Evolutionary conservation across 2,888 invertebrate genomes (phyloP).

Genomic region (Lasiommata megera): DNA sequence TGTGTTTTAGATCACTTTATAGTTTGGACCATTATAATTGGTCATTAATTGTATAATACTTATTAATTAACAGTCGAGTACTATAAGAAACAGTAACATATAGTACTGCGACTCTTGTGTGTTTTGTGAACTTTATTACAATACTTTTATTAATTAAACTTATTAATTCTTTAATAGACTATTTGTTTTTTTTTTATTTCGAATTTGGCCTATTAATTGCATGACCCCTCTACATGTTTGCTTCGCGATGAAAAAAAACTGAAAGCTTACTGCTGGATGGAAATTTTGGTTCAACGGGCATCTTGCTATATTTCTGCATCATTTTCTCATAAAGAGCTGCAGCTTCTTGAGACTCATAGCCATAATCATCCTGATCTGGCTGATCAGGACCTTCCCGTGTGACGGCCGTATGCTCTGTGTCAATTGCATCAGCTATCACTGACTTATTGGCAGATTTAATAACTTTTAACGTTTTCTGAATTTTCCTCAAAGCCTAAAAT

Average conservation of each 20-base stretch:
- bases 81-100: no score
- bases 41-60: no score
- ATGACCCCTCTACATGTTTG: no score
- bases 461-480: slow-evolving; percentile 90
- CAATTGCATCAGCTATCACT: slow-evolving; percentile 90
- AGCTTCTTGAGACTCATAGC: slow-evolving; percentile 92
- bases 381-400: slow-evolving; percentile 88
- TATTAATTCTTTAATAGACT: no score
- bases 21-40: no score
- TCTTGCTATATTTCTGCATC: slow-evolving; percentile 90
- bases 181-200: no score
- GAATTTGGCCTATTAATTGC: no score
- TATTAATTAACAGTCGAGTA: no score
- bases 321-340: slow-evolving; percentile 91
- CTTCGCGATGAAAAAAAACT: neutral
- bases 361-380: slow-evolving; percentile 95
- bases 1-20: no score
- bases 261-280: slow-evolving; percentile 66
- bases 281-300: slow-evolving; percentile 88
- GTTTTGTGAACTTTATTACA: no score
- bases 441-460: slow-evolving; percentile 95
- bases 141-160: no score
- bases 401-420: slow-evolving; percentile 87
- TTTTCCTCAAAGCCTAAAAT: slow-evolving; percentile 83
- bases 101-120: no score